These are phyloP conservation scores for Bemisia tabaci DNA, from an alignment of 1,140 invertebrate species.

Conservation along the genomic window DNA sequence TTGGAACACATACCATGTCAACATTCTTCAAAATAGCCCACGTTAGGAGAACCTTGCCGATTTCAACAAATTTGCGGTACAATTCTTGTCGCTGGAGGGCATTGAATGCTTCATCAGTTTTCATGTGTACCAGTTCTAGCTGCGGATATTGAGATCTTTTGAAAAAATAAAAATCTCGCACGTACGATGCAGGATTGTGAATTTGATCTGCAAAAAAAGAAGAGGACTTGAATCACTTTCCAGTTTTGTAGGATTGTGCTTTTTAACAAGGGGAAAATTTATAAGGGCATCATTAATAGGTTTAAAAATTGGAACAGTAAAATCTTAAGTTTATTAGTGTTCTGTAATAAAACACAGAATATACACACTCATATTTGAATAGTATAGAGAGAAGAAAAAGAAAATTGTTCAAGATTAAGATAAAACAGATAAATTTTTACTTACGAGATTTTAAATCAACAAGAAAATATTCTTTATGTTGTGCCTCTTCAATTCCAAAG, in stretches of 20 bases:
- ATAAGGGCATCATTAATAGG: neutral
- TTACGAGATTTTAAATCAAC: slow-evolving; percentile 96
- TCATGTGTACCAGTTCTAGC: slow-evolving; percentile 86
- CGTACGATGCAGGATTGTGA: slow-evolving; percentile 84
- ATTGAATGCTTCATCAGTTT: slow-evolving; percentile 77
- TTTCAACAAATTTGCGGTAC: slow-evolving; percentile 89
- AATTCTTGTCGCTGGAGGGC: slow-evolving; percentile 87
- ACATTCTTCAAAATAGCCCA: slow-evolving; percentile 85
- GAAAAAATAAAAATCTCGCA: slow-evolving; percentile 97
- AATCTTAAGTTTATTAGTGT: slow-evolving; percentile 11
- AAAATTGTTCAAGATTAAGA: too few relatives aligned
- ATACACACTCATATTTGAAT: too few relatives aligned
- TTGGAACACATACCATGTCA: slow-evolving; percentile 68
- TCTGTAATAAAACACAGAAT: too few relatives aligned
- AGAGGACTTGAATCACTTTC: too few relatives aligned
- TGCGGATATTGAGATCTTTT: slow-evolving; percentile 97
- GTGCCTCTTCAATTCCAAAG: slow-evolving; percentile 86
- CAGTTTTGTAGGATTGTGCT: too few relatives aligned
- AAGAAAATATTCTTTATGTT: slow-evolving; percentile 82
- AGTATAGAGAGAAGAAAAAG: too few relatives aligned
- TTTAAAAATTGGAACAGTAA: slow-evolving; percentile 11
- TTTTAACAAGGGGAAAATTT: too few relatives aligned
- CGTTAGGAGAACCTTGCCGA: slow-evolving; percentile 81
- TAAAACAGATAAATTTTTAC: slow-evolving; percentile 31
- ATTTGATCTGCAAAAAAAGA: slow-evolving; percentile 74